Evolutionary conservation across 2,113 vertebrate genomes (phyloP).

Genomic region (Genyomyrus donnyi): DNA sequence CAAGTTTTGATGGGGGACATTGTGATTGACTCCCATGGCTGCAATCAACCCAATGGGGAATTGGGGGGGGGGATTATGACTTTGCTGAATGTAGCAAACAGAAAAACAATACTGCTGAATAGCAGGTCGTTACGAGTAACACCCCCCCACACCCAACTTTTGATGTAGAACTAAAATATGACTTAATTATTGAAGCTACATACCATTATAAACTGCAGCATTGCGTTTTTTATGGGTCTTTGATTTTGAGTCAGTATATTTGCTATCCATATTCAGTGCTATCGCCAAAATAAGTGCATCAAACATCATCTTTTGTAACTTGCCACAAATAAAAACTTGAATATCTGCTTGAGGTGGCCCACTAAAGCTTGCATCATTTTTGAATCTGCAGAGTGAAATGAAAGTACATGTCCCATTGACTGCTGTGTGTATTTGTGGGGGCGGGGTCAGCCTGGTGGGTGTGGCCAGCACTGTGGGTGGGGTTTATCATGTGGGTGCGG

Average conservation of each 20-base stretch:
- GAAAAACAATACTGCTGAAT: no score
- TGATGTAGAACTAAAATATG: no score
- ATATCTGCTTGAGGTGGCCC: conserved; percentile 25
- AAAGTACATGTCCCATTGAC: background rate
- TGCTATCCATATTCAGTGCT: background rate
- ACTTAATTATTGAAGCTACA: background rate
- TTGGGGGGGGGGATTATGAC: no score
- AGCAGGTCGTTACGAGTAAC: no score
- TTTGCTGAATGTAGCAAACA: no score
- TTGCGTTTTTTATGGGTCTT: background rate
- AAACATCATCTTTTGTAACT: conserved; percentile 13
- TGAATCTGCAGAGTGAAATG: no score
- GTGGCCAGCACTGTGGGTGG: no score
- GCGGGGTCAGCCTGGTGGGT: background rate
- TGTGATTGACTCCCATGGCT: no score
- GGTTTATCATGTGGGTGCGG: no score
- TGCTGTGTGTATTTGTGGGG: background rate
- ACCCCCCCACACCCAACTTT: no score
- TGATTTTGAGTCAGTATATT: background rate
- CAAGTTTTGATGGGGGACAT: no score
- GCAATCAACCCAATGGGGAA: no score
- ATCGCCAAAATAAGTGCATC: background rate
- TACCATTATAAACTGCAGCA: background rate
- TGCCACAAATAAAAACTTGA: conserved; percentile 41
- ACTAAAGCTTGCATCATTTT: conserved; percentile 33